Evolutionary conservation across 2,888 invertebrate genomes (phyloP), one percentile per base, ranked within the genome.

Genomic region (Brachyopa scutellaris): DNA sequence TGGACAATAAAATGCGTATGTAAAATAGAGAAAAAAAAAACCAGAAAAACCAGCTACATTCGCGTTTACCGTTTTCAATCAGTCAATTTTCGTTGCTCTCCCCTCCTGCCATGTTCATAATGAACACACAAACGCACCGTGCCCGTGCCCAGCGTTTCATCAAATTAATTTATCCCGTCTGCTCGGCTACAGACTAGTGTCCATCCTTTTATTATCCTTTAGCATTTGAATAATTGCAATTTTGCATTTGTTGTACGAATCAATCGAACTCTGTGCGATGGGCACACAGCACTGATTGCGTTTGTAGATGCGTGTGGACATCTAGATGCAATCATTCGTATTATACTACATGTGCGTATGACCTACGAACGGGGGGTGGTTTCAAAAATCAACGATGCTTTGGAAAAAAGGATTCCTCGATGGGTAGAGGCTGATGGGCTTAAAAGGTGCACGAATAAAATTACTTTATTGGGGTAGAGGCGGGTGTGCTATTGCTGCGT

Each of bases 171-270:
- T 80, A 74, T 80, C 67, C 69, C 51, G 69, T 74, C 74, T 59
- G 57, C 49, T 62, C 49, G 57, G 45, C 61, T 67, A 47, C 61
- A 29, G 29, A 31, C 33, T 62, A 40, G 38, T 11, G 55, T 26
- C 51, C 59, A 23, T 45, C 64, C 72, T 45, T 33, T 73, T 64
- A 70, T 72, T 66, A 69, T 74, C 80, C 80, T 69, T 64, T 47
- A 74, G 80, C 74, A 80, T 80, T 80, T 80, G 80, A 80, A 80
- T 80, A 80, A 80, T 80, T 80, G 80, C 80, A 64, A 80, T 74
- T 80, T 69, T 64, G 80, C 57, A 74, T 80, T 80, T 80, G 69
- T 69, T 80, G 69, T 80, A 47, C 74, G 80, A 80, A 80, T 80
- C 80, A 74, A 74, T 80, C 73, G 69, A 69, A 62, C 55, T 49